phyloP scores from a whole-genome alignment of 2,888 invertebrate species.

The Drosophila ustulata region DNA sequence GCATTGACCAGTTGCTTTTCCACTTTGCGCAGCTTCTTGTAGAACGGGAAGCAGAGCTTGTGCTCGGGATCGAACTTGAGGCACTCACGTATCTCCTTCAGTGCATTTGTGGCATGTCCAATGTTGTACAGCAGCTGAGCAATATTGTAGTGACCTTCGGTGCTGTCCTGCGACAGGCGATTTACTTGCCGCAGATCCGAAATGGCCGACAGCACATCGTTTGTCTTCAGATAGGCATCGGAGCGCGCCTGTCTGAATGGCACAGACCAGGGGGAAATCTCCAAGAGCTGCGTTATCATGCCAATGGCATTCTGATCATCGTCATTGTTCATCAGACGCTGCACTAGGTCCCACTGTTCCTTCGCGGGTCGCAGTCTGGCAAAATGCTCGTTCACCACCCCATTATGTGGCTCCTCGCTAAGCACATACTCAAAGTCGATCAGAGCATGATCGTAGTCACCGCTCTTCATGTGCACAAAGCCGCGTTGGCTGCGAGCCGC shows the following conservation, averaged over 20 bases:
- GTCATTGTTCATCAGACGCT: conserved; percentile 87
- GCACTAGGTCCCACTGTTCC: conserved; percentile 88
- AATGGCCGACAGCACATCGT: conserved; percentile 94
- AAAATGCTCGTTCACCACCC: conserved; percentile 90
- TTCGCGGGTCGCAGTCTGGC: conserved; percentile 88
- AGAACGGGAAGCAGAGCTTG: conserved; percentile 97
- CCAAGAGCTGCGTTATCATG: conserved; percentile 89
- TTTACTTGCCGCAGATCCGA: conserved; percentile 96
- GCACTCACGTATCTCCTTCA: conserved; percentile 98
- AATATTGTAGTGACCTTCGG: conserved; percentile 89
- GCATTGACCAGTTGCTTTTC: conserved; percentile 91
- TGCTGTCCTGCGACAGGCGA: conserved; percentile 96
- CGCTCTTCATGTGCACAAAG: conserved; percentile 95
- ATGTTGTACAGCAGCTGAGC: conserved; percentile 94
- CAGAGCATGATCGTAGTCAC: conserved; percentile 92
- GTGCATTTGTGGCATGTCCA: conserved; percentile 95
- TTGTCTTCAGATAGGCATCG: conserved; percentile 91
- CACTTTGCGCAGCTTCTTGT: conserved; percentile 97
- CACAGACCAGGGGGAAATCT: conserved; percentile 95
- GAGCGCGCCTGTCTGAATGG: conserved; percentile 93
- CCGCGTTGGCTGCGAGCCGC: conserved; percentile 94
- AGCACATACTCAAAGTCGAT: conserved; percentile 93
- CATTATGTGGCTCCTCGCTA: conserved; percentile 90
- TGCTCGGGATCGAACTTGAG: conserved; percentile 98
- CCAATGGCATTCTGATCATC: conserved; percentile 88